Evolutionary conservation across 2,888 invertebrate species (phyloP), one percentile per base, ranked within the genome.

Genomic region (Nudaria mundana): DNA sequence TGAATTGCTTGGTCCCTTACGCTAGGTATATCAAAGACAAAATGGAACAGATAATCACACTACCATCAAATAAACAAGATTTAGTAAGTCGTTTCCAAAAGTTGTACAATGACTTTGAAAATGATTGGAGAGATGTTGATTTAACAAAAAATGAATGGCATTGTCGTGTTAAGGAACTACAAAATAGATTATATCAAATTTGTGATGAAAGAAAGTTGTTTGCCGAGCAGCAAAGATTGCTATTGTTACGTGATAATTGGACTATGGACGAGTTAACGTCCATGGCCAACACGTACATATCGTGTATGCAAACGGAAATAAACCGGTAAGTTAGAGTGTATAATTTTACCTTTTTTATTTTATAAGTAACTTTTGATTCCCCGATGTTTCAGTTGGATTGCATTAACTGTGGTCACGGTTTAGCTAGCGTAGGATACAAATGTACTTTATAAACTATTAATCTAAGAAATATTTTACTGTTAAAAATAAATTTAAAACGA

Each of bases 121-220:
- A 84, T 41, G 91, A 92, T 56, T 87, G 91, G 74, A 80, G 92
- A 2, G 80, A 86, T 40, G 82, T 92, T 39, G 72, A 78, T 49
- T 86, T 91, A 42, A 77, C 91, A 1, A 93, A 92, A 68, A 90
- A 90, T 40, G 93, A 93, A 71, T 81, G 93, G 72, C 91, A 92
- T 53, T 91, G 91, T 48, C 76, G 90, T 20, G 75, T 91, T 0
- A 83, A 82, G 32, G 90, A 90, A 39, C 74, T 91, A 31, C 86
- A 89, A 54, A 66, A 81, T 23, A 82, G 74, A 35, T 71, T 93
- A 7, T 90, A 90, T 63, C 74, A 88, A 32, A 88, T 92, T 43
- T 91, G 91, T 56, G 92, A 93, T 48, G 66, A 76, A 35, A 88
- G 91, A 45, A 91, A 91, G 71, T 51, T 74, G 18, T 81, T 82